Percentiles rank a stretch among this genome's conserved stretches.
Evolutionary conservation across 2,888 invertebrate species (phyloP).

Genomic region (Electrophaes corylata): DNA sequence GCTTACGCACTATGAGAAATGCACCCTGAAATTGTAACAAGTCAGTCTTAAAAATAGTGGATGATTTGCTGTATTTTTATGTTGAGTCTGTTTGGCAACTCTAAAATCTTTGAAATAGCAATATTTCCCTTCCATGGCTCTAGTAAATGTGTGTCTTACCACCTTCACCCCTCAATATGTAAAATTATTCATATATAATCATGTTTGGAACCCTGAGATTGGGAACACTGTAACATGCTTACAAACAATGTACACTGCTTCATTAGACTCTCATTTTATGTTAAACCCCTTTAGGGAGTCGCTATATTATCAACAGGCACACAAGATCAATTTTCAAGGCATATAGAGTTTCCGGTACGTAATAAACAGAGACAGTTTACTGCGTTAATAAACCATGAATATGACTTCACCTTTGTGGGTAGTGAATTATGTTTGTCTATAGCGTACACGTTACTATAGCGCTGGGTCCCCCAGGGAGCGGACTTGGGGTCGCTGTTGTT

Average conservation of each 20-base stretch:
- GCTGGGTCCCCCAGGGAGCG: constrained; percentile 18
- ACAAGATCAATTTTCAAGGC: constrained; percentile 30
- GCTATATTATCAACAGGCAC: constrained; percentile 22
- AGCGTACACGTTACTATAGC: background rate
- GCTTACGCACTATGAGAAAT: too few species aligned
- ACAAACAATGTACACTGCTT: constrained; percentile 22
- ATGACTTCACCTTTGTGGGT: constrained; percentile 38
- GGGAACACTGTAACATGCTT: constrained; percentile 8
- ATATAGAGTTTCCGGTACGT: constrained; percentile 28
- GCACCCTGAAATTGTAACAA: too few species aligned
- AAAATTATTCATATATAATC: constrained; percentile 8
- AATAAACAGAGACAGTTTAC: constrained; percentile 35
- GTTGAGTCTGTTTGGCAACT: too few species aligned
- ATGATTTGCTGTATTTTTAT: too few species aligned
- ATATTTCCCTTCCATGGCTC: background rate
- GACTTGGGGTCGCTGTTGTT: constrained; percentile 23
- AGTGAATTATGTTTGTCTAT: constrained; percentile 36
- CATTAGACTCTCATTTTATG: constrained; percentile 23
- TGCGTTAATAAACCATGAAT: constrained; percentile 42
- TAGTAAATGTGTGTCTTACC: background rate
- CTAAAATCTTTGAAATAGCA: background rate
- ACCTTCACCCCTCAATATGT: background rate
- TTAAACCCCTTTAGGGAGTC: constrained; percentile 23
- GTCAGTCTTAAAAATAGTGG: too few species aligned
- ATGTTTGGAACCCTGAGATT: background rate